Percentiles rank a stretch among this genome's conserved stretches.
Evolutionary conservation across 2,797 vertebrate species (phyloP).

Genomic region (Falco biarmicus): DNA sequence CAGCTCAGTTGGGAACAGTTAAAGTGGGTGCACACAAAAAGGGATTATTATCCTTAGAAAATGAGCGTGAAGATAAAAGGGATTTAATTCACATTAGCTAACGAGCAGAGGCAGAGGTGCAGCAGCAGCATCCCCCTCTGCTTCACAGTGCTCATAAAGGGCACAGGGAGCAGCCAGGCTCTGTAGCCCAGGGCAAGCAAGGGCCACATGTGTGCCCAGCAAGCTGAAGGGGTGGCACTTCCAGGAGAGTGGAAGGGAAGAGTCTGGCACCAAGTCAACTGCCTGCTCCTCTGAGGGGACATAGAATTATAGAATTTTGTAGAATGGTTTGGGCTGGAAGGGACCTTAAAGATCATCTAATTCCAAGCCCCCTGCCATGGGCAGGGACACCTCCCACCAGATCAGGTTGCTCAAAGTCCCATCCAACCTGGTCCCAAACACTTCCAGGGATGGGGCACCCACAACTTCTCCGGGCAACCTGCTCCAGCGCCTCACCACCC

Average conservation of each 20-base stretch:
- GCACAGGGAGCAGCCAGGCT: conserved; percentile 77
- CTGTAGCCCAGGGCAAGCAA: conserved; percentile 81
- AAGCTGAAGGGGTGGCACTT: conserved; percentile 79
- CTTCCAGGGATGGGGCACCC: no score
- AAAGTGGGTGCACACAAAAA: conserved; percentile 83
- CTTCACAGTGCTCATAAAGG: conserved; percentile 60
- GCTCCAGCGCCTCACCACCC: no score
- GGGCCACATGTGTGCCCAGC: conserved; percentile 67
- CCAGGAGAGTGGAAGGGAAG: conserved; percentile 72
- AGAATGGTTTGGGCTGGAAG: no score
- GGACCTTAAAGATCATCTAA: no score
- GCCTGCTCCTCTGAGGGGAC: neutral
- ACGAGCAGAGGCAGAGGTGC: conserved; percentile 88
- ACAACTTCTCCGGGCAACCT: no score
- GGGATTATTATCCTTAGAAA: conserved; percentile 81
- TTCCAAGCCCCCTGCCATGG: no score
- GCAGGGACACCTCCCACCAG: no score
- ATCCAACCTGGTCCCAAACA: no score
- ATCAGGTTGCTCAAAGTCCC: no score
- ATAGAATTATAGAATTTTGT: no score
- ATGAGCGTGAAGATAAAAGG: conserved; percentile 84
- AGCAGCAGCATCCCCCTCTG: conserved; percentile 81
- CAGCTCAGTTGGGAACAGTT: conserved; percentile 87
- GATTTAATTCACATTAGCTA: conserved; percentile 90
- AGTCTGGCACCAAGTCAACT: conserved; percentile 38